Conservation (phyloP, 2,113 vertebrate genomes). For the Falco punctatus region DNA sequence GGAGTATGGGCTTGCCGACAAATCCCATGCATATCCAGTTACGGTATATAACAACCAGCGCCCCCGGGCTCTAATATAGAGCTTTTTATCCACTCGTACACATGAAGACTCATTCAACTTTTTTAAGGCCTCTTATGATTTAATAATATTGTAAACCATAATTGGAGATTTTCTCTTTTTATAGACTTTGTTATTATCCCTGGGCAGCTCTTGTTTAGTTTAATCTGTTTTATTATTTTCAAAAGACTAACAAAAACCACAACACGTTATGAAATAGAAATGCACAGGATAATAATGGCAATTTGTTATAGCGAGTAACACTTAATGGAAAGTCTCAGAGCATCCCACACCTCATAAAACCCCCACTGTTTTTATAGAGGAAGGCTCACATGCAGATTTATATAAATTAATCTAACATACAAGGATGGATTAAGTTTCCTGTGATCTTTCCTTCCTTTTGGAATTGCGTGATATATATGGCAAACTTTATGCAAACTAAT, state of each 20-base stretch:
- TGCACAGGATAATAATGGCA: constrained; percentile 22
- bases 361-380: neutral
- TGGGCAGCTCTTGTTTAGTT: constrained; percentile 31
- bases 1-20: neutral
- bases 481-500: constrained; percentile 18
- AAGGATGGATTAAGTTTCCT: neutral
- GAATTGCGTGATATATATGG: neutral
- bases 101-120: neutral
- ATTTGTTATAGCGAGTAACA: constrained; percentile 40
- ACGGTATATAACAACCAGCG: neutral
- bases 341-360: constrained; percentile 41
- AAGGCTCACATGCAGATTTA: constrained; percentile 2
- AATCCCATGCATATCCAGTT: neutral
- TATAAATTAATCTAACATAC: constrained; percentile 3
- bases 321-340: constrained; percentile 44
- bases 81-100: neutral
- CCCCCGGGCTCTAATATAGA: neutral
- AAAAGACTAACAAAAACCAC: constrained; percentile 35
- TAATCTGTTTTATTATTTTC: constrained; percentile 53
- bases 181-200: constrained; percentile 55
- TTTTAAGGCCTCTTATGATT: constrained; percentile 29
- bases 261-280: constrained; percentile 41
- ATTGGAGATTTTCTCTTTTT: constrained; percentile 50
- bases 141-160: constrained; percentile 49
- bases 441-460: neutral